These are phyloP conservation scores for Lacerta agilis DNA, from an alignment of 2,797 vertebrate species.

Conservation along the genomic window DNA sequence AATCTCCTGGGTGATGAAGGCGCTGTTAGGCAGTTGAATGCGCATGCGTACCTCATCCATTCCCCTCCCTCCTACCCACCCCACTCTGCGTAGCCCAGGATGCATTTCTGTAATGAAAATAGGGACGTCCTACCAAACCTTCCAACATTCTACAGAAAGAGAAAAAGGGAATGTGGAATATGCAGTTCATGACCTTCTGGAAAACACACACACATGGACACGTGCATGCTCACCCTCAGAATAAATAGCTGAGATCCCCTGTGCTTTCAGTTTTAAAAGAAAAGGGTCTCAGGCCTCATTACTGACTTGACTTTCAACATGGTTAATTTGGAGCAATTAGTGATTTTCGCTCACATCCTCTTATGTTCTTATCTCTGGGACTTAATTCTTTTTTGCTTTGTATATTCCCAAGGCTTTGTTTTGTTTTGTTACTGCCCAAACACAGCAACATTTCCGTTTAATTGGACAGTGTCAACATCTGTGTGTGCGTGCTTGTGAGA, in stretches of 20 bases:
- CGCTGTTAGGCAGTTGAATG: no score
- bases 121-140: no score
- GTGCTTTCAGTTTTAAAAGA: conserved; percentile 13
- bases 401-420: conserved; percentile 2
- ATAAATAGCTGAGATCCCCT: neutral
- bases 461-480: neutral
- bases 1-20: no score
- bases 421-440: neutral
- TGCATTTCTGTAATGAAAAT: no score
- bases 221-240: neutral
- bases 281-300: neutral
- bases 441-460: neutral
- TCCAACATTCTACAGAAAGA: neutral
- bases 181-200: neutral
- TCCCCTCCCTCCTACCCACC: no score
- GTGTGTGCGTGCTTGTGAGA: neutral
- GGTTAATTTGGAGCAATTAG: conserved; percentile 2
- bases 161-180: neutral
- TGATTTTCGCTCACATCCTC: neutral
- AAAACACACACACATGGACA: neutral
- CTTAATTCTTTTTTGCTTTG: neutral
- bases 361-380: neutral
- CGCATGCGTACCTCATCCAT: no score
- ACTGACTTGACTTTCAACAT: neutral
- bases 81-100: no score